Base-by-base conservation (phyloP, 2,888 invertebrate species). In the Nasonovia ribisnigri region DNA sequence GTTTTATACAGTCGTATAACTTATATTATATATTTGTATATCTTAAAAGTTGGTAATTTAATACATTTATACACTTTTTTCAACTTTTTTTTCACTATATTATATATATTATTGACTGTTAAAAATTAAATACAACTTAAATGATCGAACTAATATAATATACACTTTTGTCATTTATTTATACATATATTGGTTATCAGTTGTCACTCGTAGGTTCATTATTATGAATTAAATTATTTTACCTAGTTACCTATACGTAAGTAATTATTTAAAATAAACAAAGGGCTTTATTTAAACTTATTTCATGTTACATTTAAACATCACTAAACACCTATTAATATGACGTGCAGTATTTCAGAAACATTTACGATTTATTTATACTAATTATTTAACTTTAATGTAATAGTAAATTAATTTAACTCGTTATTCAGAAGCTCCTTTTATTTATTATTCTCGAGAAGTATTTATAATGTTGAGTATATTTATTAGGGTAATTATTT, bases 401-500 rank as follows among this genome's bases (percentile, higher is more conserved):
- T 54, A 16, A 84, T 26, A 42, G 42, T 11, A 42, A 91, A 84
- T 84, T 20, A 36, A 90, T 51, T 91, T 42, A 42, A 84, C 24
- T 36, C 51, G 20, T 91, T 91, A 54, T n/a, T 91, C 29, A 29
- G 42, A 10, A 54, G 43, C n/a, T 43, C 54, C 42, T 42, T 20
- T 51, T 84, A 91, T 91, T 91, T 91, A 91, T 84, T 91, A 84
- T 84, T 84, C 10, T n/a, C 26, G 51, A 90, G 90, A 90, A 90
- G 43, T 90, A 36, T 36, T 54, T 42, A 48, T 84, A 54, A 54
- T 43, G 36, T 29, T 36, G 42, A 51, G 77, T 77, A 16, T 77
- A 84, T 90, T 90, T 90, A 90, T 91, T 51, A 51, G 91, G 43
- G 20, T 54, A 43, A 91, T 91, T 91, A 91, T 54, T 91, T 91